A percentile compares a stretch with the other conserved stretches of the same genome.
Conservation (phyloP, 2,888 invertebrate genomes). For the Sinodicranocentrus sp. region DNA sequence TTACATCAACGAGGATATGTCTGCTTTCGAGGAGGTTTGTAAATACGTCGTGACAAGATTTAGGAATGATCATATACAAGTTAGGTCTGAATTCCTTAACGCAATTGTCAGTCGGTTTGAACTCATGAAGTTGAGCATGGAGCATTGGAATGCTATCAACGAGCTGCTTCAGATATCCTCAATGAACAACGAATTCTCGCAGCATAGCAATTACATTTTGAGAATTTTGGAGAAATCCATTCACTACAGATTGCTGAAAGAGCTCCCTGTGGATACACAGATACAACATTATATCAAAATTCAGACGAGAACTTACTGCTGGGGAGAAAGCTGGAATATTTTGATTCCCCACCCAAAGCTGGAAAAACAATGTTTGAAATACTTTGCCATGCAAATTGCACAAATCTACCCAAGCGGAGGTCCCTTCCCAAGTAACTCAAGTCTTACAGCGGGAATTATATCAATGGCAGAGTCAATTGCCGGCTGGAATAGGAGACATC, state of each 20-base stretch:
- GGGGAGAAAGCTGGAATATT: constrained; percentile 69
- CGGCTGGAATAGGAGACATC: constrained; percentile 68
- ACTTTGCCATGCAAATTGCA: constrained; percentile 57
- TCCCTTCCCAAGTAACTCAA: constrained; percentile 63
- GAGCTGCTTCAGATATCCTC: constrained; percentile 70
- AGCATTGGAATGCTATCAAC: constrained; percentile 68
- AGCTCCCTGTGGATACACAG: constrained; percentile 59
- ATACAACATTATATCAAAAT: constrained; percentile 71
- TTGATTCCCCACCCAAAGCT: constrained; percentile 31
- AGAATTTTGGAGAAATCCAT: constrained; percentile 67
- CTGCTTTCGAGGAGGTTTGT: constrained; percentile 59
- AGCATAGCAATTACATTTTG: constrained; percentile 44
- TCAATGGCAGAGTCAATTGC: constrained; percentile 62
- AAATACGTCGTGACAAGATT: constrained; percentile 62
- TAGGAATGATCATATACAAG: constrained; percentile 70
- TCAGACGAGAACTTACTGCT: constrained; percentile 64
- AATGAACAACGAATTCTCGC: constrained; percentile 69
- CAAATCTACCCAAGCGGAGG: constrained; percentile 57
- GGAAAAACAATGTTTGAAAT: constrained; percentile 62
- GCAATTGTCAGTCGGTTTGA: constrained; percentile 57
- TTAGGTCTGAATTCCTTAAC: constrained; percentile 65
- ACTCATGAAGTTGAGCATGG: constrained; percentile 53
- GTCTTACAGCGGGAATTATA: constrained; percentile 63
- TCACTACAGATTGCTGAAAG: constrained; percentile 48
- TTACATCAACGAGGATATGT: constrained; percentile 64